Evolutionary conservation across 2,888 invertebrate genomes (phyloP).

Genomic region (Teleogryllus oceanicus): DNA sequence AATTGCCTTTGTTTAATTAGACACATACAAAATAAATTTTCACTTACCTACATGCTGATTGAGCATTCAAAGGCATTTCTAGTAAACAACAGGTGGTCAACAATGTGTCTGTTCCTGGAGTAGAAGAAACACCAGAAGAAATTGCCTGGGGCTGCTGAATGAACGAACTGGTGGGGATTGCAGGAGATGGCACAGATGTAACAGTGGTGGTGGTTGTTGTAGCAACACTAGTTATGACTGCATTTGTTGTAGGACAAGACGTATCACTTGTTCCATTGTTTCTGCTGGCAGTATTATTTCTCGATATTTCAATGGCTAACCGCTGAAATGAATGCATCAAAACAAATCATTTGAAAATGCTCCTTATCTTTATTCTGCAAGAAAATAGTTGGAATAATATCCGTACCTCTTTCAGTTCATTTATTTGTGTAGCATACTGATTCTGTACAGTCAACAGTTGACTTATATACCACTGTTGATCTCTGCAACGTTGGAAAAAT

Average conservation of each 20-base stretch:
- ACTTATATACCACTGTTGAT: constrained; percentile 89
- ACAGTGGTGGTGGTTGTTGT: background rate
- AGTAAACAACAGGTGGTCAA: background rate
- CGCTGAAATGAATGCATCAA: constrained; percentile 50
- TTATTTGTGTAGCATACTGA: constrained; percentile 75
- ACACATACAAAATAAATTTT: background rate
- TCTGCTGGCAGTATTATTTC: constrained; percentile 51
- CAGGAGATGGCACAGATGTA: background rate
- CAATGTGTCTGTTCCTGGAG: background rate
- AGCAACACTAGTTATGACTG: constrained; percentile 21
- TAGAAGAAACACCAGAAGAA: background rate
- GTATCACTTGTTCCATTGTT: constrained; percentile 38
- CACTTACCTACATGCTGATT: background rate
- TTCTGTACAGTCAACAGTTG: constrained; percentile 77
- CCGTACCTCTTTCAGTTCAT: constrained; percentile 70
- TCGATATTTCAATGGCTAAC: constrained; percentile 64
- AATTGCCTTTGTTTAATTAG: too few relatives aligned
- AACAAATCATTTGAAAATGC: constrained; percentile 23
- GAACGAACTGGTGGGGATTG: background rate
- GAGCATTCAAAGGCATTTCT: background rate
- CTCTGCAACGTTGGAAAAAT: constrained; percentile 88
- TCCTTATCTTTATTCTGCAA: background rate
- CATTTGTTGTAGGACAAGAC: background rate
- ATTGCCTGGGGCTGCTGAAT: background rate
- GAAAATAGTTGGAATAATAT: background rate